phyloP scores from a whole-genome alignment of 2,113 vertebrate genomes.

The Bubo blakistoni region DNA sequence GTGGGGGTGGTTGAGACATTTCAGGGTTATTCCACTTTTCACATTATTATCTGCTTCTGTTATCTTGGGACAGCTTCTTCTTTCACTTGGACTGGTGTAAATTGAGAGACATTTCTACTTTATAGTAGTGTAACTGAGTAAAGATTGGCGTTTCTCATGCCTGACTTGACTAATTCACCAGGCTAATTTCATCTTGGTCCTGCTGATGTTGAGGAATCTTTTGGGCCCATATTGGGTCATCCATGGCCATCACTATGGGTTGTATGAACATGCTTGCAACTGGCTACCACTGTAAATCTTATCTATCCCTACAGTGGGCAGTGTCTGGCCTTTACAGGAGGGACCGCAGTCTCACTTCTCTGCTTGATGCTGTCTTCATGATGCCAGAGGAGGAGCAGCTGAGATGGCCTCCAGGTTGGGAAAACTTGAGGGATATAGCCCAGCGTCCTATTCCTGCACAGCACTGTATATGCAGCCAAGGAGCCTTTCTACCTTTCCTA shows the following conservation, averaged over 20 bases:
- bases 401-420: neutral
- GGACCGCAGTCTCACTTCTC: neutral
- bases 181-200: neutral
- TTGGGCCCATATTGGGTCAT: neutral
- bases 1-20: neutral
- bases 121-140: neutral
- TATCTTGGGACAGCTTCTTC: neutral
- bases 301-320: neutral
- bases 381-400: neutral
- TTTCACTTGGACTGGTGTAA: neutral
- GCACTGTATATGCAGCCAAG: neutral
- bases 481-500: neutral
- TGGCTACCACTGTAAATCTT: neutral
- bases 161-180: neutral
- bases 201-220: neutral
- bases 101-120: neutral
- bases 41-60: neutral
- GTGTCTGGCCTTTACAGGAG: neutral
- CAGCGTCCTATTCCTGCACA: neutral
- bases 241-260: neutral
- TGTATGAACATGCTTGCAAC: neutral
- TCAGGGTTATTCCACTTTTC: neutral
- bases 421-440: neutral
- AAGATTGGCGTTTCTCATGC: neutral
- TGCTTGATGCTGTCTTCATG: neutral